Conservation (phyloP, 2,888 invertebrate species). For the Gastrophysa polygoni region DNA sequence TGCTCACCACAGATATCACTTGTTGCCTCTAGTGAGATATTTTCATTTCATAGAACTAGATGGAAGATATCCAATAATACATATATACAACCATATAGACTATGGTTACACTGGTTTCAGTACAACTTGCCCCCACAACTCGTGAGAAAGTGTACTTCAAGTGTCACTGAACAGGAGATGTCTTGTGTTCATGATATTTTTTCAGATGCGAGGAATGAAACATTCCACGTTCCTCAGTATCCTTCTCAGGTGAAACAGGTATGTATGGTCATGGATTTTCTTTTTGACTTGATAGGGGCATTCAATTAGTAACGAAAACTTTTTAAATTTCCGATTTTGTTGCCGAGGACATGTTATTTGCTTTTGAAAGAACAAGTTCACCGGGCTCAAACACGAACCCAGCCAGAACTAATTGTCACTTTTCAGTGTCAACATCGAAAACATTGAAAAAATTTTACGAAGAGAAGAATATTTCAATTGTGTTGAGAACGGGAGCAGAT, state of each 20-base stretch:
- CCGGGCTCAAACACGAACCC: background rate
- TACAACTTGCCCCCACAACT: background rate
- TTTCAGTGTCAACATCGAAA: no score
- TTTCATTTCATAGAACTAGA: no score
- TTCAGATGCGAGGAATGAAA: constrained; percentile 2
- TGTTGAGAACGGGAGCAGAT: no score
- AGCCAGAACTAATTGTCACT: no score
- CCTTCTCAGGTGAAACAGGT: background rate
- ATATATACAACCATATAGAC: no score
- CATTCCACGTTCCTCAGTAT: background rate
- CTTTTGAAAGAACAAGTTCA: constrained; percentile 17
- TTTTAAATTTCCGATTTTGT: constrained; percentile 11
- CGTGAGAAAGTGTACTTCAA: background rate
- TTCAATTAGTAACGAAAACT: constrained; percentile 12
- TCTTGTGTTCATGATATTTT: background rate
- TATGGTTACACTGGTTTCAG: constrained; percentile 58
- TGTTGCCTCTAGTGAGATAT: no score
- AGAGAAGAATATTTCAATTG: no score
- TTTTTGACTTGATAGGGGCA: constrained; percentile 9
- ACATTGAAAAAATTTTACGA: no score
- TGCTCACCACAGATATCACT: no score
- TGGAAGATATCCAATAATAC: no score
- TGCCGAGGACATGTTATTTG: constrained; percentile 14
- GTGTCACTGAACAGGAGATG: background rate
- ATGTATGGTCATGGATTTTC: background rate